phyloP scores from a whole-genome alignment of 1,140 invertebrate genomes.

The Solenopsis invicta region DNA sequence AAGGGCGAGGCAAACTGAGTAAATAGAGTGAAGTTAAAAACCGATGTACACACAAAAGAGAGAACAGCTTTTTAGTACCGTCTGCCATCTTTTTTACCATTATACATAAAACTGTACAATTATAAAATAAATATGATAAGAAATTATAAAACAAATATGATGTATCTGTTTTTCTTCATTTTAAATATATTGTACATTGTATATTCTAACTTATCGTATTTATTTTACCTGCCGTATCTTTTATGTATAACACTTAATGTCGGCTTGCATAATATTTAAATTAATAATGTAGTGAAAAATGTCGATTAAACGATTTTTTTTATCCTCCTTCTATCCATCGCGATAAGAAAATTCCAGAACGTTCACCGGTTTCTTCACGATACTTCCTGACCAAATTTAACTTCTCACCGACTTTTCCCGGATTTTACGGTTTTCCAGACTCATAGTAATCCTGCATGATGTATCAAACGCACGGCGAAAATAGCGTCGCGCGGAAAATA shows the following conservation, averaged over 20 bases:
- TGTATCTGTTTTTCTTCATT: neutral
- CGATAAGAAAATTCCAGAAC: slow-evolving; percentile 4
- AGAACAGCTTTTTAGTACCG: neutral
- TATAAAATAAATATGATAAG: too few species aligned
- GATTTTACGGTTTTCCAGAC: slow-evolving; percentile 33
- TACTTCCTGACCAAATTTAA: slow-evolving; percentile 8
- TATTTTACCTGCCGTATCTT: neutral
- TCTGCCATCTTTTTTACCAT: neutral
- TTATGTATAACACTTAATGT: neutral
- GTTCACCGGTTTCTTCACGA: neutral
- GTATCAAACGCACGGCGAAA: slow-evolving; percentile 58
- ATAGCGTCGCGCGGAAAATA: slow-evolving; percentile 58
- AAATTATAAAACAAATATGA: too few species aligned
- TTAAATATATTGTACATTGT: neutral
- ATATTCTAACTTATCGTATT: neutral
- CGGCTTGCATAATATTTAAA: neutral
- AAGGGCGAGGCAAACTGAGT: slow-evolving; percentile 7
- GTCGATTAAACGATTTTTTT: neutral
- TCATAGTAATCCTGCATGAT: slow-evolving; percentile 36
- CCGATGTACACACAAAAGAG: neutral
- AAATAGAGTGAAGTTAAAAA: slow-evolving; percentile 30
- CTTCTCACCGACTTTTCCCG: neutral
- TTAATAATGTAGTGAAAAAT: too few species aligned
- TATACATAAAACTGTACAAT: neutral
- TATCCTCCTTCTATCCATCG: neutral